These are phyloP conservation scores for Calliscelio sp. DNA, from an alignment of 2,888 invertebrate genomes.

Conservation along the genomic window DNA sequence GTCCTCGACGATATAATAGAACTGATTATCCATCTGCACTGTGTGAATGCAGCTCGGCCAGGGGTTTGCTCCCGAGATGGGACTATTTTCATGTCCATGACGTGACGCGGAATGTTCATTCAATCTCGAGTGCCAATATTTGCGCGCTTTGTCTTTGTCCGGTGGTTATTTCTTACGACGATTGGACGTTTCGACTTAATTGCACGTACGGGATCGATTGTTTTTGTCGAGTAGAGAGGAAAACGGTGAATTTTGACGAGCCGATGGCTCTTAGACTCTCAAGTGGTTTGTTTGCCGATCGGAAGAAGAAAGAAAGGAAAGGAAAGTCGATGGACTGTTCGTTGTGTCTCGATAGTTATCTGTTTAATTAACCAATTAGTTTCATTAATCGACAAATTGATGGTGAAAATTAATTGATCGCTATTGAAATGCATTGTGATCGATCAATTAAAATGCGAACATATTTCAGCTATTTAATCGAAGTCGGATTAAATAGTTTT, in stretches of 20 bases:
- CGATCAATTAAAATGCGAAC: background rate
- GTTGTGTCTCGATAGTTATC: constrained; percentile 2
- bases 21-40: constrained; percentile 48
- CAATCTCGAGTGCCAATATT: constrained; percentile 44
- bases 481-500: no score
- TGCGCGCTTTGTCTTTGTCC: constrained; percentile 29
- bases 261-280: constrained; percentile 12
- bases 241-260: constrained; percentile 13
- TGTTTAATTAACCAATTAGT: constrained; percentile 2
- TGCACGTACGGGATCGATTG: constrained; percentile 11
- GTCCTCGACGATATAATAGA: constrained; percentile 53
- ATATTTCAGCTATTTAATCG: no score
- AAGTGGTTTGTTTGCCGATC: constrained; percentile 1
- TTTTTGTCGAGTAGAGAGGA: constrained; percentile 24
- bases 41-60: constrained; percentile 16
- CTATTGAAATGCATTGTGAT: background rate
- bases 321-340: background rate
- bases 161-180: constrained; percentile 39
- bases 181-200: constrained; percentile 38
- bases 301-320: background rate
- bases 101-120: constrained; percentile 51
- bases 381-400: background rate
- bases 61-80: constrained; percentile 17
- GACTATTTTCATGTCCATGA: constrained; percentile 58
- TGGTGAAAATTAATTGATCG: background rate